Conservation (phyloP, 1,140 invertebrate genomes). For the Acromyrmex heyeri region DNA sequence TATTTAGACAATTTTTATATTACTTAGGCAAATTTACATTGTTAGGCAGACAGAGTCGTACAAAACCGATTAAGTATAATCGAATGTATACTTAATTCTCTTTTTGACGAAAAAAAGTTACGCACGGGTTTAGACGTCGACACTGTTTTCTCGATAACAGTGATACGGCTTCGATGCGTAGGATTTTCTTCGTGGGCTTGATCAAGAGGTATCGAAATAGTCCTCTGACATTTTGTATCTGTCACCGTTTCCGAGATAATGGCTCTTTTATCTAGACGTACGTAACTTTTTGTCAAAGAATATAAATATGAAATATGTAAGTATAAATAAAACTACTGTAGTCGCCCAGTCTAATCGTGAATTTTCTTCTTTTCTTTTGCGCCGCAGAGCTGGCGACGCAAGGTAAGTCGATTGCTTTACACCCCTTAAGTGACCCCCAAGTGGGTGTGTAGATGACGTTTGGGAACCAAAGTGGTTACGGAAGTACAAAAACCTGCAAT, state of each 20-base stretch:
- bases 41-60: background rate
- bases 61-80: conserved; percentile 7
- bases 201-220: no score
- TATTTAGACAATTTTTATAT: background rate
- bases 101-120: no score
- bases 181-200: no score
- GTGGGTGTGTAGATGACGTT: background rate
- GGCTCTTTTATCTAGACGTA: no score
- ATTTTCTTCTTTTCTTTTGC: conserved; percentile 81
- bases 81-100: background rate
- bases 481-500: background rate
- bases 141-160: no score
- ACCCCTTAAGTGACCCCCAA: conserved; percentile 29
- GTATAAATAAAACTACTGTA: conserved; percentile 10
- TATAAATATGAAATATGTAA: background rate
- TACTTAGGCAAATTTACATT: background rate
- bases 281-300: no score
- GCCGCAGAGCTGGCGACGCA: conserved; percentile 84
- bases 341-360: conserved; percentile 69
- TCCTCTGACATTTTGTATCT: no score
- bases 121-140: no score
- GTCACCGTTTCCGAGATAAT: no score
- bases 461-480: conserved; percentile 27
- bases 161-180: no score
- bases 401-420: conserved; percentile 81